Evolutionary conservation across 2,888 invertebrate genomes (phyloP).

Genomic region (Agrotis ipsilon): DNA sequence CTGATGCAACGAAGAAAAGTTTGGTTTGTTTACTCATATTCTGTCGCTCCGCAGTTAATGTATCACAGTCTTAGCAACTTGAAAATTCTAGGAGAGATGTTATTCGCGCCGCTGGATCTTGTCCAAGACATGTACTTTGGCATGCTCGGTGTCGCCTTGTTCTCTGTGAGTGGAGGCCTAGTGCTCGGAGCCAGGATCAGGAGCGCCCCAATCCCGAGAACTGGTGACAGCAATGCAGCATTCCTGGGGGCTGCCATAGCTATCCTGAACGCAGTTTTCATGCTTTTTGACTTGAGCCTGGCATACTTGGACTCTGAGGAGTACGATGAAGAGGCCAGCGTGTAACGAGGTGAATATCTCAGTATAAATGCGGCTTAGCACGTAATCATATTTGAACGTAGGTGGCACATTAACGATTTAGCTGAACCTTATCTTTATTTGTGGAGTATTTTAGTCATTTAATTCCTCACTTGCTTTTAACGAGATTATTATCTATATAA

Average conservation of each 20-base stretch:
- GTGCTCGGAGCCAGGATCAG: conserved; percentile 76
- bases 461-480: conserved; percentile 24
- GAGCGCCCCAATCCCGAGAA: conserved; percentile 74
- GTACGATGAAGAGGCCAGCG: conserved; percentile 84
- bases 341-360: conserved; percentile 75
- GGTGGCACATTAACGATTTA: conserved; percentile 45
- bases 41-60: conserved; percentile 35
- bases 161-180: conserved; percentile 80
- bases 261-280: conserved; percentile 77
- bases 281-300: conserved; percentile 84
- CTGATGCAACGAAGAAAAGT: conserved; percentile 24
- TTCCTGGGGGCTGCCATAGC: conserved; percentile 77
- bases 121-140: conserved; percentile 88
- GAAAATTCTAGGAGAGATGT: conserved; percentile 85
- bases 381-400: conserved; percentile 29
- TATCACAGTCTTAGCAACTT: conserved; percentile 58
- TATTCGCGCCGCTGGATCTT: conserved; percentile 86
- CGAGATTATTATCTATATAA: conserved; percentile 21
- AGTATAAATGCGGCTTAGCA: conserved; percentile 58
- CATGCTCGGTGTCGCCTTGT: conserved; percentile 80
- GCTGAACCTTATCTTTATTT: conserved; percentile 26
- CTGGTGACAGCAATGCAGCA: conserved; percentile 79
- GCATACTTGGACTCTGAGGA: conserved; percentile 88
- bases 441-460: conserved; percentile 22
- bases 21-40: conserved; percentile 44